These are phyloP conservation scores for Ceratina australensis DNA, from an alignment of 1,140 invertebrate genomes.

Conservation along the genomic window DNA sequence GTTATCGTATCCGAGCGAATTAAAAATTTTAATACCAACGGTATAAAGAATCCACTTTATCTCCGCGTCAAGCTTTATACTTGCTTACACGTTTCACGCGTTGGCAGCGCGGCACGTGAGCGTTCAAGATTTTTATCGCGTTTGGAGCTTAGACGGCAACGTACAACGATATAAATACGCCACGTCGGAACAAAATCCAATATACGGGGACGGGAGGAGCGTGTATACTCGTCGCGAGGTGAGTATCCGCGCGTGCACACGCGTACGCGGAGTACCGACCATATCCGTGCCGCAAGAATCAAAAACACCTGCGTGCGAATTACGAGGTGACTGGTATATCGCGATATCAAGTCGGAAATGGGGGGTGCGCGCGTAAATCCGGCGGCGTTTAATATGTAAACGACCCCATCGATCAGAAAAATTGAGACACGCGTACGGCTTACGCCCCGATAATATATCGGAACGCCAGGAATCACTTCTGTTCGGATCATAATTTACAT, in stretches of 20 bases:
- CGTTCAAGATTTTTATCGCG: conserved; percentile 20
- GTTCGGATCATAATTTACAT: conserved; percentile 12
- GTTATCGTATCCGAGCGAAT: background rate
- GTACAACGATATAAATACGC: conserved; percentile 33
- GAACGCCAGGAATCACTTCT: conserved; percentile 23
- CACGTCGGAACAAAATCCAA: conserved; percentile 35
- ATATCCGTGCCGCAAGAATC: conserved; percentile 44
- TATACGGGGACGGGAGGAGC: conserved; percentile 24
- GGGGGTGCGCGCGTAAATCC: conserved; percentile 36
- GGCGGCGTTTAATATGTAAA: conserved; percentile 44
- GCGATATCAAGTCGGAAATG: conserved; percentile 43
- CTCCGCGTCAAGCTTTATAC: background rate
- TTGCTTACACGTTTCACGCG: conserved; percentile 1
- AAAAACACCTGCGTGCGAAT: conserved; percentile 52
- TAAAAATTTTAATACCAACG: background rate
- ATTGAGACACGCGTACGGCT: conserved; percentile 22
- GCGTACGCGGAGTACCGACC: background rate
- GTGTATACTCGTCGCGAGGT: background rate
- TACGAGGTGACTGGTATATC: conserved; percentile 49
- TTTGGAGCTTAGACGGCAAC: conserved; percentile 11
- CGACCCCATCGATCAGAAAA: conserved; percentile 45
- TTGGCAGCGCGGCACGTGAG: background rate
- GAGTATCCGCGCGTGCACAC: conserved; percentile 3
- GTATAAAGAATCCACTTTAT: background rate
- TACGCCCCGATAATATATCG: conserved; percentile 28